Percentiles rank a stretch among this genome's conserved stretches.
Conservation (phyloP, 2,888 invertebrate genomes). For the Drosophila picticornis region DNA sequence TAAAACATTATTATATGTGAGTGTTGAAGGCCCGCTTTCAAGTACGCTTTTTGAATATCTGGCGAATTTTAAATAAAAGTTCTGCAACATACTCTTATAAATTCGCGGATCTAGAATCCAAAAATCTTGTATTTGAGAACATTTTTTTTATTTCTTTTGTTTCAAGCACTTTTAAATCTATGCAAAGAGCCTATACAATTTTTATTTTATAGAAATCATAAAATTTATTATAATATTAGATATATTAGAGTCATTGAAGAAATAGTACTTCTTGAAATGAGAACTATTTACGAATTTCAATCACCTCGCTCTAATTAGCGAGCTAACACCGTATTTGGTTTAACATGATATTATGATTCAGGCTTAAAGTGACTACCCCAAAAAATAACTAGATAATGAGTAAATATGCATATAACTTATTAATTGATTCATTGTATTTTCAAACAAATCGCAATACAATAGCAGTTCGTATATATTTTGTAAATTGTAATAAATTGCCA, state of each 20-base stretch:
- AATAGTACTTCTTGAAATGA: background rate
- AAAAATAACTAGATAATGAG: conserved; percentile 5
- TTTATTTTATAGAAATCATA: conserved; percentile 5
- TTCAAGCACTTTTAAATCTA: conserved; percentile 11
- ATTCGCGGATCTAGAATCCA: background rate
- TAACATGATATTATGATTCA: conserved; percentile 10
- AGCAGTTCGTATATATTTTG: conserved; percentile 55
- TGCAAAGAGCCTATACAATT: conserved; percentile 11
- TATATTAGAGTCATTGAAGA: background rate
- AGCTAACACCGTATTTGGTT: conserved; percentile 4
- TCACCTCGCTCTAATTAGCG: background rate
- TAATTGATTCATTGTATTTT: conserved; percentile 47
- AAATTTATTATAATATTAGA: background rate
- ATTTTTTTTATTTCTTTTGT: background rate
- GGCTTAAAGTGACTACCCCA: conserved; percentile 6
- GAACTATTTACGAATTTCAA: background rate
- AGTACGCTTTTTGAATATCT: background rate
- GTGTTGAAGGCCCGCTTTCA: background rate
- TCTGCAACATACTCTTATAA: background rate
- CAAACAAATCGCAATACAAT: conserved; percentile 66
- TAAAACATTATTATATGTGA: background rate
- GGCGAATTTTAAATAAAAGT: background rate
- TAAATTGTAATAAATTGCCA: conserved; percentile 70
- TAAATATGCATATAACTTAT: conserved; percentile 15
- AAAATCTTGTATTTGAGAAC: background rate